Base-by-base conservation (phyloP, 2,888 invertebrate genomes). In the Hydraecia micacea region DNA sequence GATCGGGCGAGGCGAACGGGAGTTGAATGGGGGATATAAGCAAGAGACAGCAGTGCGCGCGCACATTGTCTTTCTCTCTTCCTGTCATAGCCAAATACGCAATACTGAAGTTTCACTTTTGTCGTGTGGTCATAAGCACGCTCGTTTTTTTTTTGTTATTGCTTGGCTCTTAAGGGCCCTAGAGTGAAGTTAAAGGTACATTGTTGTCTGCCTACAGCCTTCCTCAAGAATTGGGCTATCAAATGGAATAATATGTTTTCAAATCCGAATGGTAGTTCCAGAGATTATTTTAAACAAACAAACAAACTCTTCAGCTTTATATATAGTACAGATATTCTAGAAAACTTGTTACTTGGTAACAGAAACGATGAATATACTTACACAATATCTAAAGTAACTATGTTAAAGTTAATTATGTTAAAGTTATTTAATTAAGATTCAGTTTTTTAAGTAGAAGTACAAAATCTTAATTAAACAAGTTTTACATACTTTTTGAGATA, bases 351-450 rank as follows among this genome's bases (percentile, higher is more conserved):
- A 25, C 15, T 46, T 46, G 18, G 66, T 46, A 68, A 58, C 58
- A 52, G 8, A 62, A 4, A 42, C n/a, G 18, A 42, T 65, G 42
- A 75, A 63, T 46, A 63, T 46, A 71, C 60, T 11, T 42, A 60
- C 46, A 69, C 3, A 36, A 55, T 28, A 8, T 21, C 2, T 52
- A 52, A 52, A 52, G 52, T 52, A 67, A 63, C 25, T 46, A 18
- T n/a, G 13, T n/a, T 8, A 66, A n/a, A 69, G n/a, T 73, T 62
- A 67, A 65, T 28, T 49, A 32, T 36, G 8, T 25, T 6, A 67
- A n/a, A 70, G n/a, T n/a, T n/a, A 36, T 36, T 70, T 36, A 72
- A 71, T 77, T 49, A 63, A 32, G 9, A 60, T 71, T 36, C 7
- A 25, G 28, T 36, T 36, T 73, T 73, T 18, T 36, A 28, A 66